Base-by-base conservation (phyloP, 2,888 invertebrate species). In the Clistopyga incitator region DNA sequence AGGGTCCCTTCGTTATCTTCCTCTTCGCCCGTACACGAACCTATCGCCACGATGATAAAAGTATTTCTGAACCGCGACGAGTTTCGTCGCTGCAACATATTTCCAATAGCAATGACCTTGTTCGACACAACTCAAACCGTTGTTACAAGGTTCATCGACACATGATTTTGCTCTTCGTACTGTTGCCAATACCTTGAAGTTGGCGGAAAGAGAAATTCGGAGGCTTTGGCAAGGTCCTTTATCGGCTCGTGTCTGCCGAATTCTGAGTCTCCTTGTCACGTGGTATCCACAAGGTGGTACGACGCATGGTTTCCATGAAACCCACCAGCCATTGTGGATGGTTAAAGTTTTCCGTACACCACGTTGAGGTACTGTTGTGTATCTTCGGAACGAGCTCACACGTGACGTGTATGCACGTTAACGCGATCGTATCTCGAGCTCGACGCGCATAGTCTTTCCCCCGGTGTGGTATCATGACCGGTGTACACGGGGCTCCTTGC, bases 341-440 rank as follows among this genome's bases (percentile, higher is more conserved):
- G 42, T 13, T 13, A 18, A 59, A 80, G 18, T 80, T 61, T 65
- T 77, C 65, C 47, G 29, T 29, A 13, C 20, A 54, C 34, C 61
- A 52, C 68, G 45, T 25, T 13, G 18, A 47, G 13, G 56, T 64
- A 20, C 38, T 25, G 56, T 11, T 25, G 56, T 13, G 4, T 38
- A 38, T 23, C 13, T 56, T 81, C 25, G 67, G 38, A 15, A 47
- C 74, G 61, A 74, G 52, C 67, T 82, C 25, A 25, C 78, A 29
- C 61, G 47, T 61, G 68, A 74, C 74, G n/a, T 68, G 38, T 78
- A 75, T 78, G 70, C 29, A 61, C 23, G 56, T 70, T 50, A 56
- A 70, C 74, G 82, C 70, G 64, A 75, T 78, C 34, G 45, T 68
- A 81, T 77, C 77, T 80, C 52, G 20, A 76, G 50, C 65, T 34